These are phyloP conservation scores for Piezodorus guildinii DNA, from an alignment of 1,140 invertebrate species.

Conservation along the genomic window DNA sequence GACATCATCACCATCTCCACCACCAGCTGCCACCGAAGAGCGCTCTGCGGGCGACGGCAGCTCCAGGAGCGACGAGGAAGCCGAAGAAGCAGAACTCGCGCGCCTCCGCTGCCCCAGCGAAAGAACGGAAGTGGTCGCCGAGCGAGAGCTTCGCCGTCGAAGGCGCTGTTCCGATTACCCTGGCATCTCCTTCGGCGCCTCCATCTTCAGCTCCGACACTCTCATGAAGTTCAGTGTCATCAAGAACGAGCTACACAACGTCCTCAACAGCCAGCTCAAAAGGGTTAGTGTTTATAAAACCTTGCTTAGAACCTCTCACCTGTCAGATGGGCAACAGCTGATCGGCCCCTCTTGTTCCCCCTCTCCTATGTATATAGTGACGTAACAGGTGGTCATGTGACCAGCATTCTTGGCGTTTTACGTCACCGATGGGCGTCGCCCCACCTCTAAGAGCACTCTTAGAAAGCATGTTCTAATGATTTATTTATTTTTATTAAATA, in stretches of 20 bases:
- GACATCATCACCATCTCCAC: constrained; percentile 32
- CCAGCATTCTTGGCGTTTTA: background rate
- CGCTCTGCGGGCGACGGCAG: constrained; percentile 35
- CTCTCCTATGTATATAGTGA: background rate
- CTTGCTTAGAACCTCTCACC: background rate
- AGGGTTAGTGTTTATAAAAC: constrained; percentile 59
- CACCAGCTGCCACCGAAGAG: constrained; percentile 10
- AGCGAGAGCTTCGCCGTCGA: constrained; percentile 60
- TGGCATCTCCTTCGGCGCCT: constrained; percentile 76
- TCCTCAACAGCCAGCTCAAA: constrained; percentile 89
- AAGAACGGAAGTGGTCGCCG: constrained; percentile 72
- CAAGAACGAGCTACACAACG: constrained; percentile 92
- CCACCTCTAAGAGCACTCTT: too few species aligned
- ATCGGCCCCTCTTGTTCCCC: constrained; percentile 8
- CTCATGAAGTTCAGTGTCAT: constrained; percentile 97
- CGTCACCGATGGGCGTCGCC: background rate
- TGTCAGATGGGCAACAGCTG: constrained; percentile 17
- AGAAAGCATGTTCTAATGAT: too few species aligned
- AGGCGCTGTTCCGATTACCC: constrained; percentile 80
- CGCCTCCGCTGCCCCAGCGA: constrained; percentile 76
- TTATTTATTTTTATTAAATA: too few species aligned
- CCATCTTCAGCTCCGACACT: constrained; percentile 90
- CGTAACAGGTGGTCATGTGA: constrained; percentile 19
- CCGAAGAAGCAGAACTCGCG: constrained; percentile 58
- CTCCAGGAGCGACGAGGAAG: constrained; percentile 39